Percentiles rank a stretch among this genome's conserved stretches.
These are phyloP conservation scores for Dysdera silvatica DNA, from an alignment of 1,140 invertebrate species.

Conservation along the genomic window DNA sequence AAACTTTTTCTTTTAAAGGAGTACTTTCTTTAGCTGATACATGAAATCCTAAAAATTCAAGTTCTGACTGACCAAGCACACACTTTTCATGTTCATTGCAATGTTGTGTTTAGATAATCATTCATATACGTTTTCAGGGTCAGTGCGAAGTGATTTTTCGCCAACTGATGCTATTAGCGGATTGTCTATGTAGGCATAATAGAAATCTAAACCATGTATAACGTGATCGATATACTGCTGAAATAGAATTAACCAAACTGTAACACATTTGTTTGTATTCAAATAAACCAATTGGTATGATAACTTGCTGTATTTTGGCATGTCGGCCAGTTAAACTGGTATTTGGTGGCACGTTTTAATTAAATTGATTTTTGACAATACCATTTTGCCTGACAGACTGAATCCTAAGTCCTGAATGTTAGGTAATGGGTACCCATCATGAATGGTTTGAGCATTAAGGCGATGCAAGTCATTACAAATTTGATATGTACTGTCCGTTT, in stretches of 20 bases:
- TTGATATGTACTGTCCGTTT: not conserved
- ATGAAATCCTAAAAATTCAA: conserved; percentile 38
- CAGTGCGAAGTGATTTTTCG: not conserved
- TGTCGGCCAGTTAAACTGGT: not conserved
- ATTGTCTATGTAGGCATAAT: conserved; percentile 1
- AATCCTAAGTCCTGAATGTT: not conserved
- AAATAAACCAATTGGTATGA: not conserved
- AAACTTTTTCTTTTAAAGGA: conserved; percentile 37
- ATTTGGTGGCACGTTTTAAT: not conserved
- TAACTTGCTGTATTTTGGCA: not conserved
- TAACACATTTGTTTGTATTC: not conserved
- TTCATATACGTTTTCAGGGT: not conserved
- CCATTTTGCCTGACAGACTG: not conserved
- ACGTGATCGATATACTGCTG: not conserved
- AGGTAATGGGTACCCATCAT: not conserved
- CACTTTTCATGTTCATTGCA: not conserved
- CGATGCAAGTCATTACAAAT: not conserved
- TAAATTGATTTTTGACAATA: not conserved
- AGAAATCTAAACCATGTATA: not conserved
- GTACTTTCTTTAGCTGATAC: conserved; percentile 35
- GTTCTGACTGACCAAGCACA: not conserved
- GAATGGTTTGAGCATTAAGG: not conserved
- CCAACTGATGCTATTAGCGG: not conserved
- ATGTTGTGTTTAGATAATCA: not conserved
- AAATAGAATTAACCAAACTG: not conserved